Percentiles rank a stretch among this genome's conserved stretches.
phyloP scores from a whole-genome alignment of 1,140 invertebrate genomes.

The Tetramorium alpestre region DNA sequence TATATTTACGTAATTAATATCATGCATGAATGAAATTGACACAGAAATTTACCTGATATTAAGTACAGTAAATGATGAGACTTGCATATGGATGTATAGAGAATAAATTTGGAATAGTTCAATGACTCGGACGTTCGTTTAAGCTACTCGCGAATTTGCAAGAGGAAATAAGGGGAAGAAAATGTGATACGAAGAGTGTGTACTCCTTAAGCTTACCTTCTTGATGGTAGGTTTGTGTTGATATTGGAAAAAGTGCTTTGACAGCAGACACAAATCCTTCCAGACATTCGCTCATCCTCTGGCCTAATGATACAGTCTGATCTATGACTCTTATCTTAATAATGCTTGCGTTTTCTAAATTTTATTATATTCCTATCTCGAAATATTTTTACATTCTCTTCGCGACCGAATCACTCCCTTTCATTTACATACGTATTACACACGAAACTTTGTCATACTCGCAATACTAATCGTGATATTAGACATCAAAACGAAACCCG shows the following conservation, averaged over 20 bases:
- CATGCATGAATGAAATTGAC: constrained; percentile 71
- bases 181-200: constrained; percentile 79
- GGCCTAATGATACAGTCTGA: constrained; percentile 85
- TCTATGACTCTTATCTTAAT: constrained; percentile 83
- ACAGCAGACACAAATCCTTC: constrained; percentile 85
- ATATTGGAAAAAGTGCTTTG: constrained; percentile 85
- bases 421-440: constrained; percentile 61
- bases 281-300: constrained; percentile 85
- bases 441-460: constrained; percentile 47
- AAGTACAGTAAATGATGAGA: constrained; percentile 42
- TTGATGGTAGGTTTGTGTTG: constrained; percentile 85
- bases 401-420: constrained; percentile 48
- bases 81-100: constrained; percentile 62
- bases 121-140: constrained; percentile 59
- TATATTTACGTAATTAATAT: constrained; percentile 66
- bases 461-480: neutral
- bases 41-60: constrained; percentile 59
- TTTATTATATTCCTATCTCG: constrained; percentile 71
- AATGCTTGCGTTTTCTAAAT: constrained; percentile 78
- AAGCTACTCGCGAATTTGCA: constrained; percentile 69
- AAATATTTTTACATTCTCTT: constrained; percentile 51
- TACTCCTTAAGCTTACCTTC: constrained; percentile 84
- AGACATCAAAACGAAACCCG: constrained; percentile 21
- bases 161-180: constrained; percentile 76
- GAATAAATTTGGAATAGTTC: constrained; percentile 66